phyloP scores from a whole-genome alignment of 1,140 invertebrate species.

The Episyrphus balteatus region DNA sequence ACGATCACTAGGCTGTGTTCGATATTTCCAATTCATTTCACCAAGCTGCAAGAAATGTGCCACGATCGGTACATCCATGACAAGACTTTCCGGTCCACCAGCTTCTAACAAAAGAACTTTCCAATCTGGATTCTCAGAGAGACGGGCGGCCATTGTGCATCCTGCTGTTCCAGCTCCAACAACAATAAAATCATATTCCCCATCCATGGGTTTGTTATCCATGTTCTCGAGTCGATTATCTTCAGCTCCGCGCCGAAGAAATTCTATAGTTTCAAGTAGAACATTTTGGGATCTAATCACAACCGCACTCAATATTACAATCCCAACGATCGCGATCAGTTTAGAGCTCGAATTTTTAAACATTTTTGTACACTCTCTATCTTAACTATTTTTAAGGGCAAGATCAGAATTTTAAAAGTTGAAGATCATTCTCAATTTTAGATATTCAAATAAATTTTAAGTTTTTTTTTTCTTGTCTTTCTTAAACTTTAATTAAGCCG shows the following conservation, averaged over 20 bases:
- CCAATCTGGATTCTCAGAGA: conserved; percentile 47
- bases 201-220: conserved; percentile 29
- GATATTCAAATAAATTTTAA: too few relatives aligned
- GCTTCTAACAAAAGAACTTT: conserved; percentile 59
- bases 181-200: conserved; percentile 50
- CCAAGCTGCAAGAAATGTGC: conserved; percentile 49
- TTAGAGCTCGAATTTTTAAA: too few relatives aligned
- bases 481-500: too few relatives aligned
- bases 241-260: conserved; percentile 19
- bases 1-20: conserved; percentile 46
- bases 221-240: conserved; percentile 21
- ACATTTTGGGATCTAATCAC: conserved; percentile 16
- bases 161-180: conserved; percentile 67
- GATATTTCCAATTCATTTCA: conserved; percentile 56
- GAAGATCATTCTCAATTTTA: too few relatives aligned
- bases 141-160: conserved; percentile 52
- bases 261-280: conserved; percentile 26
- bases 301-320: background rate
- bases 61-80: conserved; percentile 57
- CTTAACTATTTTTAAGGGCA: too few relatives aligned
- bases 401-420: too few relatives aligned
- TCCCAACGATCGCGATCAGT: background rate
- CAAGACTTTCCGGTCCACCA: conserved; percentile 44
- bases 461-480: too few relatives aligned
- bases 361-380: too few relatives aligned